A percentile compares a stretch with the other conserved stretches of the same genome.
These are phyloP conservation scores for Brachionus manjavacas DNA, from an alignment of 1,140 invertebrate genomes.

Conservation along the genomic window DNA sequence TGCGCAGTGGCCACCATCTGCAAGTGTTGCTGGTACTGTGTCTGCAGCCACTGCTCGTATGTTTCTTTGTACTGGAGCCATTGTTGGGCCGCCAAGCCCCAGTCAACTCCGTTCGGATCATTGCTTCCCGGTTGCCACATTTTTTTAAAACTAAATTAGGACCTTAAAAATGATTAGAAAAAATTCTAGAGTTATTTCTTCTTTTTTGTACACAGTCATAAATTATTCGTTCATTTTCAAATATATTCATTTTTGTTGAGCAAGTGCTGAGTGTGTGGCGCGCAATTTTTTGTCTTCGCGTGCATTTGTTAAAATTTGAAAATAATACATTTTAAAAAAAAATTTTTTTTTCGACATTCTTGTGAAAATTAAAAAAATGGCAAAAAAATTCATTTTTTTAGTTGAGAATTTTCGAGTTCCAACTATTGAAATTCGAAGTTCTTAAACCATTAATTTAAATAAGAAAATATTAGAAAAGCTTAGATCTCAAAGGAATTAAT, in stretches of 20 bases:
- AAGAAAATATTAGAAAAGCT: too few species aligned
- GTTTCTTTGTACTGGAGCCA: conserved; percentile 31
- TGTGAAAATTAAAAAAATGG: too few species aligned
- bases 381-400: too few species aligned
- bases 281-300: background rate
- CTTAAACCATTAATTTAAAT: too few species aligned
- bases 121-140: conserved; percentile 28
- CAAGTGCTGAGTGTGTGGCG: background rate
- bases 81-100: conserved; percentile 32
- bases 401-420: too few species aligned
- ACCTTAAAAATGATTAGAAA: background rate
- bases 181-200: background rate
- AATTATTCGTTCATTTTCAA: background rate
- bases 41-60: conserved; percentile 34
- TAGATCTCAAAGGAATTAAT: too few species aligned
- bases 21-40: conserved; percentile 31
- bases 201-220: background rate
- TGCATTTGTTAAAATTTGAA: too few species aligned
- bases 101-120: background rate
- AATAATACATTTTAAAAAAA: too few species aligned
- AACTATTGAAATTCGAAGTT: too few species aligned
- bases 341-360: too few species aligned
- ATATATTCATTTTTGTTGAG: background rate
- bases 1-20: conserved; percentile 31
- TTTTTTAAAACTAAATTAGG: background rate